These are phyloP conservation scores for Loriculus beryllinus DNA, from an alignment of 2,797 vertebrate genomes.

Conservation along the genomic window DNA sequence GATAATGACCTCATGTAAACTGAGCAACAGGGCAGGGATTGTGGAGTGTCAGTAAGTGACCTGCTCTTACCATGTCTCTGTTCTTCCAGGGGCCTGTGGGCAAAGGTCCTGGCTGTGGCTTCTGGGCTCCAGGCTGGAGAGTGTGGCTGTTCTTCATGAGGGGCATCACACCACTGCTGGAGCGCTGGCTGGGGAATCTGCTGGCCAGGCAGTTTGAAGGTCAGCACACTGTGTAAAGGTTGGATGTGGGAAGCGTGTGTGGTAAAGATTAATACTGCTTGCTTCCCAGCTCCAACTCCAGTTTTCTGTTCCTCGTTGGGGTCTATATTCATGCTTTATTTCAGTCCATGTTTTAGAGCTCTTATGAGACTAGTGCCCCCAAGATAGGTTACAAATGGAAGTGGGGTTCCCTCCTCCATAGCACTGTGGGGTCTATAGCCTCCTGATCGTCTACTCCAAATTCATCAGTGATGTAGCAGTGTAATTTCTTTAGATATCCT, in stretches of 20 bases:
- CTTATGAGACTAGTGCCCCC: not conserved
- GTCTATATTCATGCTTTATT: not conserved
- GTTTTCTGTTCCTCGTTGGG: not conserved
- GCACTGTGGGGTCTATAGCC: not conserved
- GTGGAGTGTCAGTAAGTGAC: not conserved
- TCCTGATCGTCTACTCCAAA: not conserved
- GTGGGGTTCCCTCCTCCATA: not conserved
- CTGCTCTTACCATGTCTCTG: not conserved
- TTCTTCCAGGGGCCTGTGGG: constrained; percentile 91
- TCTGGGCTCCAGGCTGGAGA: constrained; percentile 98
- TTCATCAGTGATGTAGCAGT: not conserved
- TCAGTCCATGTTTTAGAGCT: not conserved
- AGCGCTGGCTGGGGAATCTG: constrained; percentile 98
- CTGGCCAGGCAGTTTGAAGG: constrained; percentile 99
- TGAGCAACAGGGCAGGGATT: too few species aligned
- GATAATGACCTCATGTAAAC: not conserved
- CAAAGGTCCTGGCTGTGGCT: constrained; percentile 97
- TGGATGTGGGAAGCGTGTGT: not conserved
- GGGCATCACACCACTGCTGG: constrained; percentile 95
- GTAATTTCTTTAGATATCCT: not conserved
- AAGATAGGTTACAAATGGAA: not conserved
- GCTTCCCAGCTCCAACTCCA: not conserved
- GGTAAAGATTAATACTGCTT: not conserved
- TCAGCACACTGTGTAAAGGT: constrained; percentile 56
- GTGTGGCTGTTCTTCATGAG: constrained; percentile 99